These are phyloP conservation scores for Trematomus loennbergii DNA, from an alignment of 2,113 vertebrate species.

Conservation along the genomic window DNA sequence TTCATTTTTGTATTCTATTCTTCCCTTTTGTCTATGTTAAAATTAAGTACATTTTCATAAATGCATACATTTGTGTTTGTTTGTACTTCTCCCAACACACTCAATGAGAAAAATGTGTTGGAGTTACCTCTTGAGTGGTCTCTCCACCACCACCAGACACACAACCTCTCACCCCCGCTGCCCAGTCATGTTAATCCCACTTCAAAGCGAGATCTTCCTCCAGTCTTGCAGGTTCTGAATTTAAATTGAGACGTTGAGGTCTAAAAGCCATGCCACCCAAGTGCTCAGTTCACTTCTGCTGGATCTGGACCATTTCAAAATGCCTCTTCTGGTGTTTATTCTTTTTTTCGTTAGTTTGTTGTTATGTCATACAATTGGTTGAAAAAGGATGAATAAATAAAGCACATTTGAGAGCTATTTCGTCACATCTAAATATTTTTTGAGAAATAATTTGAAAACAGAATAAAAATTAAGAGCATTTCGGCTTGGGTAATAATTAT, in stretches of 20 bases:
- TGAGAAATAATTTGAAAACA: not conserved
- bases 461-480: not conserved
- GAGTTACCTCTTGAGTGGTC: conserved; percentile 15
- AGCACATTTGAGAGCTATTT: not conserved
- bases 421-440: not conserved
- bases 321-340: not conserved
- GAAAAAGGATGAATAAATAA: not conserved
- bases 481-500: not conserved
- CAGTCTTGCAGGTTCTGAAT: conserved; percentile 13
- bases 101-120: not conserved
- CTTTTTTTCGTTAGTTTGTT: not conserved
- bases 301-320: conserved; percentile 23
- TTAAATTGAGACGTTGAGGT: conserved; percentile 42
- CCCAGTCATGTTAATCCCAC: conserved; percentile 65
- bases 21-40: conserved; percentile 17
- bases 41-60: not conserved
- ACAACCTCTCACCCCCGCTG: conserved; percentile 39
- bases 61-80: not conserved
- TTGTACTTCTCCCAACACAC: not conserved
- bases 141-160: conserved; percentile 5
- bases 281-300: conserved; percentile 10
- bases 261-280: conserved; percentile 46
- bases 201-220: conserved; percentile 65
- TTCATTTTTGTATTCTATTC: conserved; percentile 20
- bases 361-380: not conserved